Base-by-base conservation (phyloP, 2,888 invertebrate species). In the Euphydryas editha region DNA sequence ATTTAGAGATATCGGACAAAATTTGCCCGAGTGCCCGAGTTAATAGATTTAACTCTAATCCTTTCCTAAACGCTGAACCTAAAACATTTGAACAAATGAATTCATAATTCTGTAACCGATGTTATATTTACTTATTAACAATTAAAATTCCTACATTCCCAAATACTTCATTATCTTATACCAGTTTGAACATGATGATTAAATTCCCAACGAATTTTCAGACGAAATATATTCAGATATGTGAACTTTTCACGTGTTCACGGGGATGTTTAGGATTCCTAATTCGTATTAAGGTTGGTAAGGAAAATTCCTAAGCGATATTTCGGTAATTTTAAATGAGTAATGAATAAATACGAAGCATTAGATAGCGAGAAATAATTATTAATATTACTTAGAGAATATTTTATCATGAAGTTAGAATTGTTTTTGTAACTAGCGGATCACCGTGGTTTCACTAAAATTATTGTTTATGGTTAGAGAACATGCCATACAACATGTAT, bases 111-210 rank as follows among this genome's bases (percentile, higher is more conserved):
- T 17, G 15, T 46, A n/a, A 5, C 39, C 39, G 44, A 5, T 17
- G 15, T 2, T 15, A 46, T 46, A 46, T 46, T 46, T 46, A 46
- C 44, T n/a, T n/a, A 46, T 46, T 46, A 46, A n/a, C 44, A 46
- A 46, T 46, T 46, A 17, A 46, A 46, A 46, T 46, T 46, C 17
- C 44, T 5, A 42, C 13, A 46, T 46, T 46, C 17, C n/a, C 44
- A n/a, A 17, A 46, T 46, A 15, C 17, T 46, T 46, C 44, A 46
- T 46, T 46, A 46, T 46, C 44, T 46, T n/a, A 46, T 15, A 13
- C 44, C 44, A 17, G 15, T 46, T 17, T 3, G 44, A 17, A 46
- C 44, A n/a, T 46, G 17, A 46, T n/a, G 44, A 46, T 46, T n/a
- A 46, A 46, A n/a, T 46, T 46, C 17, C 17, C 7, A 46, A 46